Evolutionary conservation across 1,140 invertebrate species (phyloP), one percentile per base, ranked within the genome.

Genomic region (Thaumetopoea pityocampa): DNA sequence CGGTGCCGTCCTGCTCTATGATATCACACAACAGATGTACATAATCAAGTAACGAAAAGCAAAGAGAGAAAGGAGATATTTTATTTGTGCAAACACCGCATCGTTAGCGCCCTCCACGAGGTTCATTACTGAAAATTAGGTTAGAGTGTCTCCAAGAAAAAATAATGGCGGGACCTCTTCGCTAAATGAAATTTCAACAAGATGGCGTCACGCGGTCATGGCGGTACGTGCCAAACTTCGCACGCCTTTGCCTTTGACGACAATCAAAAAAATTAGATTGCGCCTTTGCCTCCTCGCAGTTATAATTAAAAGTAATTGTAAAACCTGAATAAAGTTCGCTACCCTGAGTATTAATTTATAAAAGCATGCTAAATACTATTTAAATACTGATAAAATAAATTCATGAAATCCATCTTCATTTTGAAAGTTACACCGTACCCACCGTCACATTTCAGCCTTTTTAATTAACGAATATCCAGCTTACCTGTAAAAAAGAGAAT

Each of bases 251-350:
- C n/a, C n/a, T n/a, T n/a, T n/a, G n/a, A n/a, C n/a, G n/a, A n/a
- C n/a, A n/a, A n/a, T n/a, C n/a, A n/a, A n/a, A n/a, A n/a, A n/a
- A n/a, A n/a, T n/a, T n/a, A n/a, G n/a, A n/a, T n/a, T n/a, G n/a
- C n/a, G n/a, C n/a, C n/a, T n/a, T n/a, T n/a, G n/a, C n/a, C n/a
- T n/a, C 51, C 37, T 35, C 52, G 35, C 24, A 46, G 47, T 46
- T 29, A 55, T 62, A 63, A 69, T 71, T 71, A 69, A 66, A 71
- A 69, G 65, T 69, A 63, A 71, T 67, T 66, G 64, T 42, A 43
- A 61, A 51, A 32, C 51, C 46, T 40, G 33, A 33, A 23, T 23
- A 57, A 38, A 34, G 24, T 32, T 40, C 34, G 26, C 22, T 11
- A 23, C 27, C 12, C 18, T 17, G 46, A 36, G 45, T 52, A 54